Conservation (phyloP, 2,113 vertebrate species). For the Perognathus longimembris region DNA sequence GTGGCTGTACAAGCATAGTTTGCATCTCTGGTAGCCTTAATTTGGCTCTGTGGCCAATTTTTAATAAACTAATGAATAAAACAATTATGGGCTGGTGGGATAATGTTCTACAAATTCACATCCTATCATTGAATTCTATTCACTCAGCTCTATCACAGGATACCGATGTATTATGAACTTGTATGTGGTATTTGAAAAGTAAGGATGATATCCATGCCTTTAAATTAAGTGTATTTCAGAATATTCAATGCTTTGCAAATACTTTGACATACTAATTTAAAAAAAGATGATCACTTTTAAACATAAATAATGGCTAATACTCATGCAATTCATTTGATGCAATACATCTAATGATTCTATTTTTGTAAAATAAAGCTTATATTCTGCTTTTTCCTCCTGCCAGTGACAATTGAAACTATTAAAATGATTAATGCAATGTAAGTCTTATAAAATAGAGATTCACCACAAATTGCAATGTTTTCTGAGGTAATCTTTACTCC, state of each 20-base stretch:
- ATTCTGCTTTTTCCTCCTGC: slow-evolving; percentile 73
- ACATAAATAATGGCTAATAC: slow-evolving; percentile 29
- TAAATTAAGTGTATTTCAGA: slow-evolving; percentile 16
- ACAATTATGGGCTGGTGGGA: not conserved
- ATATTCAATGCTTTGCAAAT: not conserved
- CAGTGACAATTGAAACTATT: slow-evolving; percentile 78
- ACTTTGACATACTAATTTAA: slow-evolving; percentile 34
- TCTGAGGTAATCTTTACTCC: slow-evolving; percentile 80
- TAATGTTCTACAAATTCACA: not conserved
- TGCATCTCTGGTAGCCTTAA: not conserved
- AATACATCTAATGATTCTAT: slow-evolving; percentile 44
- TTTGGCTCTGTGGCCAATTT: not conserved
- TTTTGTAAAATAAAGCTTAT: slow-evolving; percentile 61
- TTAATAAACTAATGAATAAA: slow-evolving; percentile 33
- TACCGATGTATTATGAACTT: not conserved
- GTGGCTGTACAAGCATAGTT: not conserved
- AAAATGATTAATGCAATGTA: slow-evolving; percentile 78
- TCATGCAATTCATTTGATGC: slow-evolving; percentile 64
- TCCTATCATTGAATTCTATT: not conserved
- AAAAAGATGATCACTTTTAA: slow-evolving; percentile 55
- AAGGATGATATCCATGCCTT: not conserved
- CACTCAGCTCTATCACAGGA: not conserved
- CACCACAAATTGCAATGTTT: slow-evolving; percentile 73
- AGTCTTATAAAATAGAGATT: slow-evolving; percentile 74
- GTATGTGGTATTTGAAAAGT: not conserved